Base-by-base conservation (phyloP, 92 coral and sea anemone genomes). In the Bergia sp. region DNA sequence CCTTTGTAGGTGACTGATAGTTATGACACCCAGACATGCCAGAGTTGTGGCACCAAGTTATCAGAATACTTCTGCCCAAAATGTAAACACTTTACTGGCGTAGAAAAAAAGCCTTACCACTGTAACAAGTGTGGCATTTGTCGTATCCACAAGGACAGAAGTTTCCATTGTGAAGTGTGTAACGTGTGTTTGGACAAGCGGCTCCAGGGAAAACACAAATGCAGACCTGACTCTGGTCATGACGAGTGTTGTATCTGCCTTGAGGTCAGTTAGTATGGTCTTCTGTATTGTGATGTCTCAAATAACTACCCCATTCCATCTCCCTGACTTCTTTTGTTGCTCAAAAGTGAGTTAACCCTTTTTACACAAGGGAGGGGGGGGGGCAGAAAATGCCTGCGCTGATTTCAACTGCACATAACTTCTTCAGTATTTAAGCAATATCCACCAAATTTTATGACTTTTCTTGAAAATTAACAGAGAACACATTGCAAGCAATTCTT, bases 41-140 rank as follows among this genome's bases (percentile, higher is more conserved):
- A 57, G 20, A 86, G 75, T 57, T 96, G 98, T 84, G 82, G 88
- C 37, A 64, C 87, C 47, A 91, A 90, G 86, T 88, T 96, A 43
- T 81, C 99, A 0, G 95, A 93, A 5, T 96, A 94, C 71, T 96
- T 96, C 77, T 96, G 99, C 82, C 90, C 93, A 4, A 88, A 88
- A 16, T 95, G 99, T 40, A 93, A 95, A 77, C 99, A 95, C 80
- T 92, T 92, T 40, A 96, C 99, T 1, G 94, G 95, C 3, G 88
- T 73, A 7, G 96, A 94, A 16, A 92, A 94, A 72, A 84, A 80
- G 16, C 98, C 97, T 2, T 94, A 91, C 76, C 98, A 96, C 77
- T 96, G 98, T 50, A 85, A 86, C n/a, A 91, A 92, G 80, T 96
- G 98, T 71, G 98, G 98, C 0, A 96, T 96, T 7, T 96, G 98